Percentiles rank a stretch among this genome's conserved stretches.
These are phyloP conservation scores for Oceanites oceanicus DNA, from an alignment of 2,113 vertebrate species.

Conservation along the genomic window DNA sequence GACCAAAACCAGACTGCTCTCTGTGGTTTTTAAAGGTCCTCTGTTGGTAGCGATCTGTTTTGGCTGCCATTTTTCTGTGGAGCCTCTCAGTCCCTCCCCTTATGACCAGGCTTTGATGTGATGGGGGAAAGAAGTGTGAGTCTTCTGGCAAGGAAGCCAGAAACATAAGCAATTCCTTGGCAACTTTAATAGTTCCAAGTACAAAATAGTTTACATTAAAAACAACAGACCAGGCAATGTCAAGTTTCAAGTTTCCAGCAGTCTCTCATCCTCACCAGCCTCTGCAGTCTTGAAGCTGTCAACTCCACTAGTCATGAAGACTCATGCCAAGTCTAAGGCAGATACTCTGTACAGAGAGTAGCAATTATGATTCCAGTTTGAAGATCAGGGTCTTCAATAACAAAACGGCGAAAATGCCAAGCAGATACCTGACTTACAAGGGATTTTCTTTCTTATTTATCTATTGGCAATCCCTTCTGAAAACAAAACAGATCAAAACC, in stretches of 20 bases:
- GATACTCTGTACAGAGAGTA: background rate
- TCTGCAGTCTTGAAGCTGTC: background rate
- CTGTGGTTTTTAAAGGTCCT: background rate
- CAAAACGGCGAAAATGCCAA: background rate
- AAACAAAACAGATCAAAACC: background rate
- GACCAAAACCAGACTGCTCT: background rate
- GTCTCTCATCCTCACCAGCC: background rate
- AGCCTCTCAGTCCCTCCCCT: background rate
- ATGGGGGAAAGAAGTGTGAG: background rate
- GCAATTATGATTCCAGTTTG: background rate
- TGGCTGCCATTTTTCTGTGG: background rate
- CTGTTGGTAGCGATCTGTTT: background rate
- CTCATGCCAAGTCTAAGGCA: background rate
- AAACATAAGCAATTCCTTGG: background rate
- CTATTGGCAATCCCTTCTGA: background rate
- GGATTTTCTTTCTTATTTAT: background rate
- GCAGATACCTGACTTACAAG: background rate
- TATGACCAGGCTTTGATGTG: background rate
- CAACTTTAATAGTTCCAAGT: background rate
- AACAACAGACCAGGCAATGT: background rate
- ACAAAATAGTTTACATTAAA: constrained; percentile 9
- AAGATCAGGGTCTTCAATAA: background rate
- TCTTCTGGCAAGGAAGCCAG: background rate
- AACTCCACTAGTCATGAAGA: background rate
- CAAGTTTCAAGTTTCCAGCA: background rate